Evolutionary conservation across 1,140 invertebrate genomes (phyloP), one percentile per base, ranked within the genome.

Genomic region (Zaprionus africanus): DNA sequence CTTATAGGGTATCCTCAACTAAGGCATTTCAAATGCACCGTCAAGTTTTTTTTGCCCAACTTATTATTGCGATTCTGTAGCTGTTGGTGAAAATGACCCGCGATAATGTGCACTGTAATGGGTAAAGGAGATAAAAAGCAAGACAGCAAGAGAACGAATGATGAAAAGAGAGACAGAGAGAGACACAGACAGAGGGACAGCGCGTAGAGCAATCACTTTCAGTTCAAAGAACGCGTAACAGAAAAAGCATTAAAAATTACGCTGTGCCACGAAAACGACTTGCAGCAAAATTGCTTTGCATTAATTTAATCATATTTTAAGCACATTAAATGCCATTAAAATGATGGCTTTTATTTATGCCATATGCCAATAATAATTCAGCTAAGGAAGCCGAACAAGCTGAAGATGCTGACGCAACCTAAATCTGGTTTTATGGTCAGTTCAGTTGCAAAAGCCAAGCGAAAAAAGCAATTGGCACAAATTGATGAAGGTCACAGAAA

Each of bases 81-180:
- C 59, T 74, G 54, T 72, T 74, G 69, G 66, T 67, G 81, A 88
- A 87, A 87, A 87, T 83, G 84, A 84, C 78, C 84, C 80, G 68
- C 84, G 74, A 81, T 88, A 87, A 87, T 88, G 84, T 80, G 73
- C 41, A 49, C 63, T 69, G 64, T 74, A 77, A 86, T 76, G 68
- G 73, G 62, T 65, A 68, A 24, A 51, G 31, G 22, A 68, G 71
- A 64, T 54, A 65, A 31, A 62, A 49, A 58, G 43, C 36, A 28
- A 41, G 36, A 67, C 54, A 49, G 17, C 54, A n/a, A 64, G 58
- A 66, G 22, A 22, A 56, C 34, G 31, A 41, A 41, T 2, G 24
- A 68, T 41, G 38, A n/a, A 15, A 5, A 41, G 15, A 19, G 24
- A 53, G 51, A 34, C 19, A 31, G 17, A 11, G 46, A 41, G 22